A percentile compares a stretch with the other conserved stretches of the same genome.
Conservation (phyloP, 2,113 vertebrate genomes). For the Regulus satrapa region DNA sequence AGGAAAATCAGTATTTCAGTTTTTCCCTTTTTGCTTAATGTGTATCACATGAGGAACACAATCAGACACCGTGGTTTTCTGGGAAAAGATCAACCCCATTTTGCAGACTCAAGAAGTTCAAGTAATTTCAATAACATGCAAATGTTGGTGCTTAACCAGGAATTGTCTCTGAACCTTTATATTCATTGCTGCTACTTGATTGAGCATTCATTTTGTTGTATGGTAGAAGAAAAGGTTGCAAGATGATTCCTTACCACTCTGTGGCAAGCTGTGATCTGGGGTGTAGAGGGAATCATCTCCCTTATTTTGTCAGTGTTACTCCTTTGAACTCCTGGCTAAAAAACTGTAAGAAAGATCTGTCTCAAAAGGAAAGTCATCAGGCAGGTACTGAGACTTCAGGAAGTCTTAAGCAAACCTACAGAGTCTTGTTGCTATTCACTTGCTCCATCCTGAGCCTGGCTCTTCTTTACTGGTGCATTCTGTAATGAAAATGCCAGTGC, state of each 20-base stretch:
- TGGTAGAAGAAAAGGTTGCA: background rate
- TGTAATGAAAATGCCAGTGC: background rate
- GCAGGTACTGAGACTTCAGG: slow-evolving; percentile 4
- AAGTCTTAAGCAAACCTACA: background rate
- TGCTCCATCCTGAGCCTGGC: background rate
- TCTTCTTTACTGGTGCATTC: background rate
- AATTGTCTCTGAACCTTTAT: slow-evolving; percentile 32
- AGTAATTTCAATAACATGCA: slow-evolving; percentile 1
- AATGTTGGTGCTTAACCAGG: slow-evolving; percentile 11
- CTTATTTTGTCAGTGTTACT: background rate
- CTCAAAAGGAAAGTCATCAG: slow-evolving; percentile 25
- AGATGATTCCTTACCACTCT: background rate
- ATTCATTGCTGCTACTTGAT: background rate
- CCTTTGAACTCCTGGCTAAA: background rate
- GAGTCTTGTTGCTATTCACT: background rate
- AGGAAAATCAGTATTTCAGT: background rate
- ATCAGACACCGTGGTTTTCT: background rate
- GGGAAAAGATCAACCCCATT: background rate
- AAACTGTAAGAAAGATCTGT: slow-evolving; percentile 12
- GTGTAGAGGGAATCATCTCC: slow-evolving; percentile 13
- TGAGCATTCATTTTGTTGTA: slow-evolving; percentile 32
- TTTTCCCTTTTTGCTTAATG: background rate
- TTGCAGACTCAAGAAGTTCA: background rate
- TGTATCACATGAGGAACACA: background rate
- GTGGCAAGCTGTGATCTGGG: background rate